Evolutionary conservation across 35 echinoderm and acorn worm species (phyloP).

Genomic region (Anneissia japonica): DNA sequence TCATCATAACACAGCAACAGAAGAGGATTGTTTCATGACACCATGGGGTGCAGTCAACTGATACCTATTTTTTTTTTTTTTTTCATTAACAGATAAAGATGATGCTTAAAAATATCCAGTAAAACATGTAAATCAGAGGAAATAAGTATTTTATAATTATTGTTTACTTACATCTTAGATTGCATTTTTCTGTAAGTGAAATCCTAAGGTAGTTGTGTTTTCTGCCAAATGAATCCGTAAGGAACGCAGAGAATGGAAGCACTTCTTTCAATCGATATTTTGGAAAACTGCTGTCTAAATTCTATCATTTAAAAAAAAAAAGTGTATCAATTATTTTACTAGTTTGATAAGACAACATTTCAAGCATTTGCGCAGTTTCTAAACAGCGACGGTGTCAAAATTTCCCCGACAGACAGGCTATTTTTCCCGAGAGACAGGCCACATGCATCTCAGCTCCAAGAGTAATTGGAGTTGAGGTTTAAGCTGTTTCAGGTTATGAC

Average conservation of each 20-base stretch:
- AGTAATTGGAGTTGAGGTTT: too few species aligned
- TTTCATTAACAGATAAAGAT: too few species aligned
- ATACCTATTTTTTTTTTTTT: neutral
- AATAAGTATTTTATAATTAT: neutral
- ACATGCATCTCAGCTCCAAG: too few species aligned
- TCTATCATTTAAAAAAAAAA: neutral
- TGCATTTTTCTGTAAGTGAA: slow-evolving; percentile 83
- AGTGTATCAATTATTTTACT: neutral
- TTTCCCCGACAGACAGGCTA: too few species aligned
- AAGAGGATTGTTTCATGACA: too few species aligned
- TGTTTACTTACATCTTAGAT: slow-evolving; percentile 72
- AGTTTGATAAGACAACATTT: too few species aligned
- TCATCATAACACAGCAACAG: too few species aligned
- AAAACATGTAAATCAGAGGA: neutral
- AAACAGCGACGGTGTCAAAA: too few species aligned
- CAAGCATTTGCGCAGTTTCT: too few species aligned
- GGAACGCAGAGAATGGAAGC: slow-evolving; percentile 83
- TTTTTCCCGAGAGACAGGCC: too few species aligned
- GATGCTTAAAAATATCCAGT: neutral
- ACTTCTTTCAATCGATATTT: slow-evolving; percentile 20
- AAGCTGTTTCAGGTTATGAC: too few species aligned
- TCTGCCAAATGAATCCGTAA: slow-evolving; percentile 75
- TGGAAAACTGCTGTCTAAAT: neutral
- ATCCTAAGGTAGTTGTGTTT: slow-evolving; percentile 88
- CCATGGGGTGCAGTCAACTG: too few species aligned